Conservation (phyloP, 2,888 invertebrate genomes). For the Yponomeuta plumbellus region DNA sequence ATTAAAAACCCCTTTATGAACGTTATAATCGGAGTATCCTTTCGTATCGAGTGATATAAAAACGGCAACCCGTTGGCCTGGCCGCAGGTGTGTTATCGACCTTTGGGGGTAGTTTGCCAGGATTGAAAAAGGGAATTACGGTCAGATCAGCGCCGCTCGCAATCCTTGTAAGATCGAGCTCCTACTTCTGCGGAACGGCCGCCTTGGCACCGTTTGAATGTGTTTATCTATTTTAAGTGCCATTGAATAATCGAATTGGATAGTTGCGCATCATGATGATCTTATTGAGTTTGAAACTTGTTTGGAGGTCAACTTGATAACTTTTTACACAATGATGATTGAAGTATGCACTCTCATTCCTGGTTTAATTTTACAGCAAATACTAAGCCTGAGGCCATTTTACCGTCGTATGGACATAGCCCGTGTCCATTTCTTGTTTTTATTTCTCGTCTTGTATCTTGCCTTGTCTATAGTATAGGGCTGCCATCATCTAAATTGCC, state of each 20-base stretch:
- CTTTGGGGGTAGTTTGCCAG: slow-evolving; percentile 49
- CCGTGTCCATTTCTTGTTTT: no score
- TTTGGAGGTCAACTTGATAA: no score
- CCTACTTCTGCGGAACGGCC: slow-evolving; percentile 33
- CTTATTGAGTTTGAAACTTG: neutral
- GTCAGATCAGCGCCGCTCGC: slow-evolving; percentile 34
- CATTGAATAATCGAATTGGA: neutral
- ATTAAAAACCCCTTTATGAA: no score
- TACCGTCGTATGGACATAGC: no score
- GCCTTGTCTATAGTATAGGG: no score
- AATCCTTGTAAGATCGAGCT: slow-evolving; percentile 33
- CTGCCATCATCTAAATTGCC: no score
- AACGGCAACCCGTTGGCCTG: slow-evolving; percentile 8
- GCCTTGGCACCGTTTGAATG: slow-evolving; percentile 26
- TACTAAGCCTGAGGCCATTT: no score
- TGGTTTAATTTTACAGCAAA: no score
- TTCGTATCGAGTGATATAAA: neutral
- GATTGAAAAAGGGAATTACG: slow-evolving; percentile 63
- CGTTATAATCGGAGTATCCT: neutral
- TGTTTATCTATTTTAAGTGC: slow-evolving; percentile 6
- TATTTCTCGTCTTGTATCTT: no score
- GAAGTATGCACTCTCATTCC: no score
- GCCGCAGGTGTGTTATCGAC: slow-evolving; percentile 49
- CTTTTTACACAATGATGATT: no score
- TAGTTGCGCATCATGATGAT: neutral